A percentile compares a stretch with the other conserved stretches of the same genome.
Conservation (phyloP, 2,113 vertebrate species). For the Cavia porcellus region DNA sequence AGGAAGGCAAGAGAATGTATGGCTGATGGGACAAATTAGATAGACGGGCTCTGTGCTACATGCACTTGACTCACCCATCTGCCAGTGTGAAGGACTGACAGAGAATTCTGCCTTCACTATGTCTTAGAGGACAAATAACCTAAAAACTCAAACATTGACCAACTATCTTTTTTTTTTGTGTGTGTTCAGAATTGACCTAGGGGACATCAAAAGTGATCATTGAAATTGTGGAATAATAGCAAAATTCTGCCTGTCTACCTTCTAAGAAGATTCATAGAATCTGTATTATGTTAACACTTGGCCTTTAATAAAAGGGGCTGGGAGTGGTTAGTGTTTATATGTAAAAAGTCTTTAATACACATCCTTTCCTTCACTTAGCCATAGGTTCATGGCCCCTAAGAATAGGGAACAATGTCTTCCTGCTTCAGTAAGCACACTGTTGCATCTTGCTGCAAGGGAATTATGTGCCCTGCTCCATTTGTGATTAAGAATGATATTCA, state of each 20-base stretch:
- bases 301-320: conserved; percentile 1
- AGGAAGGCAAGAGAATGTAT: neutral
- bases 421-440: conserved; percentile 7
- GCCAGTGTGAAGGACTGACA: neutral
- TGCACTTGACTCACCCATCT: neutral
- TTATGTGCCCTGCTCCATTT: conserved; percentile 29
- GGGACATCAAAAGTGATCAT: neutral
- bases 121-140: neutral
- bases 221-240: neutral
- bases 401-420: conserved; percentile 44
- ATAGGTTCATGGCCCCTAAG: neutral
- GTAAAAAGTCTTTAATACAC: conserved; percentile 50
- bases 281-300: neutral
- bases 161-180: neutral
- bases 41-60: neutral
- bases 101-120: neutral
- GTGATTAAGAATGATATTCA: conserved; percentile 29
- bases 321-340: neutral
- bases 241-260: conserved; percentile 8
- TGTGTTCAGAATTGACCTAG: conserved; percentile 43
- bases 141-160: neutral
- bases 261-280: neutral
- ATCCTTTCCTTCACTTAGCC: neutral
- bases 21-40: neutral
- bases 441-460: conserved; percentile 49